phyloP scores from a whole-genome alignment of 1,140 invertebrate genomes.

The Venturia canescens region DNA sequence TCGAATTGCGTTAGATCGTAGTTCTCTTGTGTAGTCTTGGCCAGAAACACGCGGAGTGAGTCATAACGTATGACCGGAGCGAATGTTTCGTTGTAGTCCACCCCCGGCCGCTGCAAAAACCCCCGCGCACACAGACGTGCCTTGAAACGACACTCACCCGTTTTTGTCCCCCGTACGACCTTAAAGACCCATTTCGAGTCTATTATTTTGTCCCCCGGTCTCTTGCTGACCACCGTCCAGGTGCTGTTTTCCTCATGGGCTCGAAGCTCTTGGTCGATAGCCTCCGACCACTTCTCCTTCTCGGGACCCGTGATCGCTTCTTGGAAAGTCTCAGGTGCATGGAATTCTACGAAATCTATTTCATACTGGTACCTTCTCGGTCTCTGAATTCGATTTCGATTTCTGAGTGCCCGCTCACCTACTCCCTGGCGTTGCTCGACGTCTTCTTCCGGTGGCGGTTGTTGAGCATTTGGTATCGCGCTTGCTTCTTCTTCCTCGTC shows the following conservation, averaged over 20 bases:
- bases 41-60: no score
- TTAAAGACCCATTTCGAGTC: conserved; percentile 67
- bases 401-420: neutral
- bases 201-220: conserved; percentile 43
- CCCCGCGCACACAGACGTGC: conserved; percentile 63
- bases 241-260: conserved; percentile 59
- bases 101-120: conserved; percentile 56
- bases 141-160: no score
- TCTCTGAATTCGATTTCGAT: neutral
- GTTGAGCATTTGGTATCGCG: no score
- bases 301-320: conserved; percentile 40
- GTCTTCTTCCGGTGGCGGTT: neutral
- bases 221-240: conserved; percentile 59
- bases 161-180: conserved; percentile 38
- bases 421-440: conserved; percentile 8
- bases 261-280: conserved; percentile 59
- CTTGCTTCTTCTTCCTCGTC: no score
- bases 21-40: conserved; percentile 22
- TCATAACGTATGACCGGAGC: no score
- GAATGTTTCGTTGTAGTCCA: conserved; percentile 61
- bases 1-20: conserved; percentile 27
- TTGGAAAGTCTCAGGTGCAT: neutral
- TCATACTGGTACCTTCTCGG: neutral
- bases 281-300: conserved; percentile 52
- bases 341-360: no score